Conservation (phyloP, 2,113 vertebrate species). For the Brienomyrus brachyistius region DNA sequence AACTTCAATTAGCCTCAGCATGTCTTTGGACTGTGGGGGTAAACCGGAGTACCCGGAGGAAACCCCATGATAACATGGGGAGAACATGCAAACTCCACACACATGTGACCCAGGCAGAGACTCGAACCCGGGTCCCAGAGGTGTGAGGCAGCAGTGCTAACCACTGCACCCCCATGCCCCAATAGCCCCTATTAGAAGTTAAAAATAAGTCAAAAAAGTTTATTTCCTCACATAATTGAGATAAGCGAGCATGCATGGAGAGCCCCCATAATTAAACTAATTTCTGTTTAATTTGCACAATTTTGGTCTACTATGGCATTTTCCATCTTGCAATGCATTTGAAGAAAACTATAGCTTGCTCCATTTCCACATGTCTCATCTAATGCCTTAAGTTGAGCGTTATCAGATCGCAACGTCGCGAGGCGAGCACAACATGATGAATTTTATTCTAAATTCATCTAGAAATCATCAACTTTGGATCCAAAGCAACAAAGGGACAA, state of each 20-base stretch:
- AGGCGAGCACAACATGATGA: background rate
- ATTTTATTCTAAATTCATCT: slow-evolving; percentile 2
- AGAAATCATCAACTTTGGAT: slow-evolving; percentile 1
- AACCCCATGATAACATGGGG: too few species aligned
- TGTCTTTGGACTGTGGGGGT: too few species aligned
- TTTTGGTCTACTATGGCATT: background rate
- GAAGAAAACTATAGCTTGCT: background rate
- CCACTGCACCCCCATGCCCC: too few species aligned
- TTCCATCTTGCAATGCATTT: background rate
- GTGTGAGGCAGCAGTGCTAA: too few species aligned
- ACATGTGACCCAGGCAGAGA: too few species aligned
- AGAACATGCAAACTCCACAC: too few species aligned
- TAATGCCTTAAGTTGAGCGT: background rate
- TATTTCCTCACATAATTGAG: slow-evolving; percentile 2
- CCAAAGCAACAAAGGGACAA: background rate
- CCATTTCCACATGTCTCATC: background rate
- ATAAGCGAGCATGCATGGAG: slow-evolving; percentile 9
- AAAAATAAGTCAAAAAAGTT: slow-evolving; percentile 13
- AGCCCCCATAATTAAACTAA: slow-evolving; percentile 14
- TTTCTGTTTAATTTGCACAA: slow-evolving; percentile 17
- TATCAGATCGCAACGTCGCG: background rate
- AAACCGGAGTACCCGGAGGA: too few species aligned
- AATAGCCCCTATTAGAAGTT: background rate
- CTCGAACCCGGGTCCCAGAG: too few species aligned
- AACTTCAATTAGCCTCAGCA: too few species aligned